Base-by-base conservation (phyloP, 1,140 invertebrate genomes). In the Aleiodes sp. region DNA sequence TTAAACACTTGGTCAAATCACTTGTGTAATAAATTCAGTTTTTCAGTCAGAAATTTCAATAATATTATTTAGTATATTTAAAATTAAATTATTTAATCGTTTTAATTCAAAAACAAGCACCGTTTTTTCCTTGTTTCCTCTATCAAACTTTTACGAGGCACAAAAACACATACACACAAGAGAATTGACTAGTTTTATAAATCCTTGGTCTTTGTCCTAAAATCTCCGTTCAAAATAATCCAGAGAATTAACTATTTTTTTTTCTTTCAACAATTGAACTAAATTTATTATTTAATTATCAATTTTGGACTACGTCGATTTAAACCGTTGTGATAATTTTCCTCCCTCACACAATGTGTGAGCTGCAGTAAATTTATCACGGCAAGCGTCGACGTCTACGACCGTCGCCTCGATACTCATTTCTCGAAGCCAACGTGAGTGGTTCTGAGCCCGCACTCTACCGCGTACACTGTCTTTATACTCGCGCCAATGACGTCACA, bases 141-240 rank as follows among this genome's bases (percentile, higher is more conserved):
- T 31, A n/a, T n/a, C n/a, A n/a, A n/a, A n/a, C 46, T 16, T 16
- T 52, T 10, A 52, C 7, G 1, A 4, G 26, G 2, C 16, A 52
- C 46, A 52, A 52, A 52, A 16, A 52, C 46, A 24, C 24, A 24
- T 24, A 21, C 19, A 16, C 4, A 52, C 52, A 19, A 67, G 39
- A 43, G 39, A 28, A 3, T 63, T 80, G 80, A 82, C 78, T 81
- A 80, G 79, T 66, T 78, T 78, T 65, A 46, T 60, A 35, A 52
- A 75, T 77, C 71, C 75, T 75, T 76, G 72, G 70, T 71, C 35
- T 60, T 24, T 26, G 19, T 28, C 26, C 24, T 8, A 35, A 8
- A 33, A 35, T 29, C 3, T 64, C 2, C 2, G 2, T 7, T 31
- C 24, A 24, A 56, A 8, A 6, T 24, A 6, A 24, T 29, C 3